phyloP scores from a whole-genome alignment of 2,888 invertebrate species.

The Volucella inflata region DNA sequence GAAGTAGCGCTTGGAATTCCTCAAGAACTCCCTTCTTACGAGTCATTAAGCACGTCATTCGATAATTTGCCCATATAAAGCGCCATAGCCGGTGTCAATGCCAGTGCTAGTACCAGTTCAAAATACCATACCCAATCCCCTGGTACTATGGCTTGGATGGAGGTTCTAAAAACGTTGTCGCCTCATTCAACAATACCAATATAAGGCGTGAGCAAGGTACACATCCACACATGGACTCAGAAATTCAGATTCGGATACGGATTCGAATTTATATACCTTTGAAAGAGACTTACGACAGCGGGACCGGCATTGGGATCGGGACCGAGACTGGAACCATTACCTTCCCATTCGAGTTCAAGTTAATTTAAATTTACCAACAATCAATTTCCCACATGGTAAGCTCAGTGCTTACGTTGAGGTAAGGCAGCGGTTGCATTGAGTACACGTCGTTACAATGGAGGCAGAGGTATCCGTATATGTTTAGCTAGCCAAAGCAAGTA shows the following conservation, averaged over 20 bases:
- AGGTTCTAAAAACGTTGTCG: constrained; percentile 73
- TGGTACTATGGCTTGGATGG: not conserved
- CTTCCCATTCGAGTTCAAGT: constrained; percentile 48
- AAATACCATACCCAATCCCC: no score
- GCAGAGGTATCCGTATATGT: not conserved
- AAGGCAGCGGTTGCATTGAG: not conserved
- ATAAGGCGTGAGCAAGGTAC: constrained; percentile 64
- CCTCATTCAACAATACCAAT: constrained; percentile 74
- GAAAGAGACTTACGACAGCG: no score
- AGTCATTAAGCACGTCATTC: constrained; percentile 76
- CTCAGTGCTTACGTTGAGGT: constrained; percentile 34
- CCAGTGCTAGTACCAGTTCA: no score
- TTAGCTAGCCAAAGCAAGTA: constrained; percentile 32
- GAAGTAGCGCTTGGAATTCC: constrained; percentile 62
- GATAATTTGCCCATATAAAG: constrained; percentile 76
- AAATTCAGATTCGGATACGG: constrained; percentile 8
- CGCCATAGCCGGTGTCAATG: constrained; percentile 49
- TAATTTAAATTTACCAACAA: constrained; percentile 76
- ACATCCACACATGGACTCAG: constrained; percentile 42
- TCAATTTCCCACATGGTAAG: constrained; percentile 72
- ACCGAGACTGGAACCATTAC: no score
- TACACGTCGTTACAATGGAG: not conserved
- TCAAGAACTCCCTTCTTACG: constrained; percentile 73
- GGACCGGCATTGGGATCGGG: no score
- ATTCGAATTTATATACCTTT: no score